Evolutionary conservation across 2,888 invertebrate genomes (phyloP), one percentile per base, ranked within the genome.

Genomic region (Lissonota sp.): DNA sequence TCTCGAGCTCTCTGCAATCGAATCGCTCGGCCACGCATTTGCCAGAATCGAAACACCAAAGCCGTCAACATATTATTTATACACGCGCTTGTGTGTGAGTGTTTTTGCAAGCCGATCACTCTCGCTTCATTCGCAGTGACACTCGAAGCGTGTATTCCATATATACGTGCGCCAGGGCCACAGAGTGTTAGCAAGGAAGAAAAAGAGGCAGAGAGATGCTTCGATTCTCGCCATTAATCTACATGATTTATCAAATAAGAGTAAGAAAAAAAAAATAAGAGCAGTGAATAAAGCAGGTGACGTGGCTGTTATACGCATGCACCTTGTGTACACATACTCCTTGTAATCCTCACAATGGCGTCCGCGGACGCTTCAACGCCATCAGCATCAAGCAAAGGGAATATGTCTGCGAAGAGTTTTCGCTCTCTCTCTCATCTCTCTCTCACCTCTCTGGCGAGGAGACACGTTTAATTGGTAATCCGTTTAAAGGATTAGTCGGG

Each of bases 401-500:
- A 46, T 69, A 46, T 42, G 72, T 76, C 80, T 53, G 72, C 66
- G 39, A 64, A 49, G 49, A 55, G 62, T 58, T 7, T 40, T 14
- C 39, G 5, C 60, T 60, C 55, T 53, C 71, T 42, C 67, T 62
- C 62, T 60, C 81, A 3, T 55, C 12, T n/a, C 53, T 42, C 57
- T 12, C 64, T 58, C 70, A 39, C 26, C 62, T 58, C 70, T 77
- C 74, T 73, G 62, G 85, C 84, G 85, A 84, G 64, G 75, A 85
- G 90, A 90, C 90, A 87, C 88, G 89, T 92, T 92, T 91, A 91
- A 92, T 92, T 92, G 91, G 89, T 91, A 92, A 92, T 91, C 92
- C 91, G 91, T 91, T 92, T 90, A 92, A 92, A 90, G 91, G 92
- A 91, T 92, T 91, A 91, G 91, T 88, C 89, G 90, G 44, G 44